Base-by-base conservation (phyloP, 2,113 vertebrate species). In the Acrocephalus arundinaceus region DNA sequence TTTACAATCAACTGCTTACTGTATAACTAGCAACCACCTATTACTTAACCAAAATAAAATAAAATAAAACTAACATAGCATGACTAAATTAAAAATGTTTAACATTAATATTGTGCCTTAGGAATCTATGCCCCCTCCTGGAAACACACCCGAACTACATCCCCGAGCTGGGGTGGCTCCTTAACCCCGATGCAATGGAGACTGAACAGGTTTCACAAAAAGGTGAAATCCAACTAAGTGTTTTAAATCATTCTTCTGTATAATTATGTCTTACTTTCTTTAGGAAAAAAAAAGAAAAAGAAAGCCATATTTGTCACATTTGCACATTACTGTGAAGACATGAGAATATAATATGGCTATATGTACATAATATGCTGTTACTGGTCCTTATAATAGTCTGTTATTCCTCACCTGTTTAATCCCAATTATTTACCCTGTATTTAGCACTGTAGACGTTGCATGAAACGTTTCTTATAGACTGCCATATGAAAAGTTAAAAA, bases 101-200 rank as follows among this genome's bases (percentile, higher is more conserved):
- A 94, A 97, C 84, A 85, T 94, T 72, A 92, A 93, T 96, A 96
- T 96, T 97, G 99, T 99, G 99, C 99, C 99, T 99, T 99, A 98
- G 98, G 97, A 98, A 92, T 96, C 87, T 72, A 49, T 94, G 97
- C 98, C 98, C 98, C 98, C 97, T 98, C 85, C 95, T 98, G 98
- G 98, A 98, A 97, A 95, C 91, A 78, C 68, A 63, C 76, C 97
- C 87, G 70, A 97, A 97, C 97, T 97, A 96, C 97, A 97, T 89
- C 97, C 79, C 90, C 57, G 43, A 97, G 96, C 85, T 87, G 96
- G 90, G 94, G 95, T 87, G 66, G 77, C 65, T 87, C 70, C 79
- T 61, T 85, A 89, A 85, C 74, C 75, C 45, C 14, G 20, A 87
- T 57, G 92, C 95, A 89, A 81, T 65, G 89, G 89, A 81, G 86